These are phyloP conservation scores for Drosophila sp. DNA, from an alignment of 1,140 invertebrate species.

Conservation along the genomic window DNA sequence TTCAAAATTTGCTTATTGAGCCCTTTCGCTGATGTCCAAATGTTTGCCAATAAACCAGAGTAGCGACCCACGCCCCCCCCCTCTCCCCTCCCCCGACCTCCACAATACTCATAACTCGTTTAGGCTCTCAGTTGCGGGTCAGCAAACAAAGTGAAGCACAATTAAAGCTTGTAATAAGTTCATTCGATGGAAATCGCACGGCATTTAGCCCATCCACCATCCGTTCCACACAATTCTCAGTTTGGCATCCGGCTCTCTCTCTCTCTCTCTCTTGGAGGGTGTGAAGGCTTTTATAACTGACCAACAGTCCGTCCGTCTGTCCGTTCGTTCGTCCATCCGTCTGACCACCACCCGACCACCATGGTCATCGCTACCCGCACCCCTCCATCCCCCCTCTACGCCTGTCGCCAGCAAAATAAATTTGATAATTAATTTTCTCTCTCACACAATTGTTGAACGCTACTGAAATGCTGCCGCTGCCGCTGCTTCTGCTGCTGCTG, in stretches of 20 bases:
- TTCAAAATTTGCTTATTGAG: constrained; percentile 22
- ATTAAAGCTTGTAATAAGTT: constrained; percentile 28
- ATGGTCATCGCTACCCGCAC: neutral
- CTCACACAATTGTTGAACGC: constrained; percentile 25
- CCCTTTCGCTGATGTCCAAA: constrained; percentile 15
- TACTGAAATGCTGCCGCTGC: neutral
- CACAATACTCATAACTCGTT: constrained; percentile 8
- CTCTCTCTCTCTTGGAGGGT: neutral
- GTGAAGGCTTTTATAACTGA: constrained; percentile 13
- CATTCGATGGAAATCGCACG: constrained; percentile 19
- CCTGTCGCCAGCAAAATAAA: constrained; percentile 29
- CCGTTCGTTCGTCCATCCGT: neutral
- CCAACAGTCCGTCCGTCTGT: neutral
- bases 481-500: neutral
- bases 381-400: neutral
- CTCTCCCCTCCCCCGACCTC: neutral
- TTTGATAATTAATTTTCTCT: constrained; percentile 33
- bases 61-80: neutral
- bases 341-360: neutral
- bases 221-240: constrained; percentile 3
- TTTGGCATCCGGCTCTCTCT: constrained; percentile 1
- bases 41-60: constrained; percentile 17
- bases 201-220: constrained; percentile 8
- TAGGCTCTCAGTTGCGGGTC: constrained; percentile 9
- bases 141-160: constrained; percentile 23